A percentile compares a stretch with the other conserved stretches of the same genome.
Evolutionary conservation across 2,797 vertebrate genomes (phyloP).

Genomic region (Arctocebus calabarensis): DNA sequence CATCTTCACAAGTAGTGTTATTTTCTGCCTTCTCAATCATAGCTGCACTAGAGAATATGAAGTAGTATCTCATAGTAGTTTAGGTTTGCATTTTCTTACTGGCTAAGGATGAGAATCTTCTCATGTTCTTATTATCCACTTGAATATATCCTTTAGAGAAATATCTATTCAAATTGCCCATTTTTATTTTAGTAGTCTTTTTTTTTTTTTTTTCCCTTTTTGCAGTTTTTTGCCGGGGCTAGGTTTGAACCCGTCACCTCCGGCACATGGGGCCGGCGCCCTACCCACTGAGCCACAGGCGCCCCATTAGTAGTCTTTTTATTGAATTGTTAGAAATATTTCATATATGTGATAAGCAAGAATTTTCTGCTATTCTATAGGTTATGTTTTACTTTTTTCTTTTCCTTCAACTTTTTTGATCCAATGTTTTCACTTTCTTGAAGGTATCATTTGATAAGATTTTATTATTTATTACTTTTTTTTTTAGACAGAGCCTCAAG

Average conservation of each 20-base stretch:
- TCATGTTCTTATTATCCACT: neutral
- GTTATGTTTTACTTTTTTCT: neutral
- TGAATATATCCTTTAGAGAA: neutral
- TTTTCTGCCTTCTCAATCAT: neutral
- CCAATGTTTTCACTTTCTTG: neutral
- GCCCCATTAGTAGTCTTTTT: neutral
- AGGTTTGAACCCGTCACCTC: too few species aligned
- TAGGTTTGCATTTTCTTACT: neutral
- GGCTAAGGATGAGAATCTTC: neutral
- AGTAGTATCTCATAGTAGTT: neutral
- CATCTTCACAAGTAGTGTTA: neutral
- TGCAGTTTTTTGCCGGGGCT: too few species aligned
- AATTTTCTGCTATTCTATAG: neutral
- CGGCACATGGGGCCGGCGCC: too few species aligned
- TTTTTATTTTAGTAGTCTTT: neutral
- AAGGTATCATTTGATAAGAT: too few species aligned
- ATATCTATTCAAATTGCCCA: neutral
- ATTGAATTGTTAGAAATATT: neutral
- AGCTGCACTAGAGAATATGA: neutral
- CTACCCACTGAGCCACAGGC: too few species aligned
- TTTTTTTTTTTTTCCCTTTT: neutral
- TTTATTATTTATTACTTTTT: too few species aligned
- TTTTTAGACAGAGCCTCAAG: too few species aligned
- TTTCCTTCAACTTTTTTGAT: neutral
- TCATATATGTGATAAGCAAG: neutral